Evolutionary conservation across 2,888 invertebrate species (phyloP).

Genomic region (Synanthedon myopaeformis): DNA sequence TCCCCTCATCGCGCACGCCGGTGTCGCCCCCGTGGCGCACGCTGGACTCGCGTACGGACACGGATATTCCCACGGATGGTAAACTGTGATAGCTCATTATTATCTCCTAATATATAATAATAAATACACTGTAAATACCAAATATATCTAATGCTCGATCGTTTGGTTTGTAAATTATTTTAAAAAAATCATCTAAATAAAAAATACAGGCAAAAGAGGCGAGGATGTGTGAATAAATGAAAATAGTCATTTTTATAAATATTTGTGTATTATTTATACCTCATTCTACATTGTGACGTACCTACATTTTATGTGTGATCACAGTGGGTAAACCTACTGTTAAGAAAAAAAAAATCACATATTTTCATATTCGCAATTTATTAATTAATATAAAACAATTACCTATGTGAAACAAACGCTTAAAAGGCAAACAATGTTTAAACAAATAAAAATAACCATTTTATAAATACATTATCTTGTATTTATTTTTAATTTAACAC

Average conservation of each 20-base stretch:
- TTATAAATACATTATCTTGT: no score
- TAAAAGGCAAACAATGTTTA: no score
- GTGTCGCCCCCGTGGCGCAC: conserved; percentile 15
- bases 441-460: no score
- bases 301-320: no score
- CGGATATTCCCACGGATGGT: conserved; percentile 42
- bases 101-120: neutral
- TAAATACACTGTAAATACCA: conserved; percentile 33
- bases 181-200: conserved; percentile 22
- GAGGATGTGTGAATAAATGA: conserved; percentile 66
- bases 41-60: conserved; percentile 13
- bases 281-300: no score
- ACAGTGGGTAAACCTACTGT: no score
- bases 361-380: no score
- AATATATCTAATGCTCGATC: conserved; percentile 55
- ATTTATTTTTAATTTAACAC: no score
- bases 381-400: no score
- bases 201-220: conserved; percentile 42
- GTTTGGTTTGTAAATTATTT: conserved; percentile 55
- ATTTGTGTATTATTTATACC: conserved; percentile 2
- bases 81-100: conserved; percentile 47
- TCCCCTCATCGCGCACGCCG: conserved; percentile 18
- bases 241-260: conserved; percentile 18
- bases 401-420: no score
- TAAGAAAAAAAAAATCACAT: no score